Percentiles rank a stretch among this genome's conserved stretches.
Evolutionary conservation across 2,888 invertebrate species (phyloP).

Genomic region (Xylota sylvarum): DNA sequence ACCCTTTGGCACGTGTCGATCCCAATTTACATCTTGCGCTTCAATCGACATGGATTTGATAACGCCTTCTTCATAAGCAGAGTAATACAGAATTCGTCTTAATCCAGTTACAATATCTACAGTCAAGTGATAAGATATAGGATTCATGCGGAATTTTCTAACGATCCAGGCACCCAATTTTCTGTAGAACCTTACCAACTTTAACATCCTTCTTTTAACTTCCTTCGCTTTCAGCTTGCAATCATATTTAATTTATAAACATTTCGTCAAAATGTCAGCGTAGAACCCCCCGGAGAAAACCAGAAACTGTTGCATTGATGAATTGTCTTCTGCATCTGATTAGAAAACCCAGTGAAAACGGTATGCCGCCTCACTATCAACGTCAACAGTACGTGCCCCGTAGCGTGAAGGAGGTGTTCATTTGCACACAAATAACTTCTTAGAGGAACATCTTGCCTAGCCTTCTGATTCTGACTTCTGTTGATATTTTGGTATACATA

Average conservation of each 20-base stretch:
- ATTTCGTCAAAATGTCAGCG: slow-evolving; percentile 1
- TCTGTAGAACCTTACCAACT: too few relatives aligned
- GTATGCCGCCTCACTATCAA: slow-evolving; percentile 1
- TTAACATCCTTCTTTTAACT: background rate
- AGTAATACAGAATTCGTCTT: too few relatives aligned
- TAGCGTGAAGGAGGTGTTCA: slow-evolving; percentile 25
- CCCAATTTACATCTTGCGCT: too few relatives aligned
- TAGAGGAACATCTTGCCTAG: slow-evolving; percentile 45
- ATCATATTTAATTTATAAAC: slow-evolving; percentile 12
- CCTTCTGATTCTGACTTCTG: slow-evolving; percentile 9
- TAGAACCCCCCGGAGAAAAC: background rate
- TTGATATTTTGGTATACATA: slow-evolving; percentile 4
- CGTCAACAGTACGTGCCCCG: background rate
- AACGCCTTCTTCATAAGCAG: too few relatives aligned
- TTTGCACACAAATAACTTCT: slow-evolving; percentile 70
- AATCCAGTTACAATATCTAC: too few relatives aligned
- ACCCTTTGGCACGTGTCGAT: too few relatives aligned
- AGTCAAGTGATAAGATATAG: too few relatives aligned
- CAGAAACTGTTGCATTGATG: slow-evolving; percentile 56
- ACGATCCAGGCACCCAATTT: too few relatives aligned
- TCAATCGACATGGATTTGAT: too few relatives aligned
- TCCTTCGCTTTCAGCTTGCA: background rate
- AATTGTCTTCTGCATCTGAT: slow-evolving; percentile 55
- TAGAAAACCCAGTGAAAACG: slow-evolving; percentile 30
- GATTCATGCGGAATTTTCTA: too few relatives aligned